Base-by-base conservation (phyloP, 2,888 invertebrate species). In the Oithona nana region DNA sequence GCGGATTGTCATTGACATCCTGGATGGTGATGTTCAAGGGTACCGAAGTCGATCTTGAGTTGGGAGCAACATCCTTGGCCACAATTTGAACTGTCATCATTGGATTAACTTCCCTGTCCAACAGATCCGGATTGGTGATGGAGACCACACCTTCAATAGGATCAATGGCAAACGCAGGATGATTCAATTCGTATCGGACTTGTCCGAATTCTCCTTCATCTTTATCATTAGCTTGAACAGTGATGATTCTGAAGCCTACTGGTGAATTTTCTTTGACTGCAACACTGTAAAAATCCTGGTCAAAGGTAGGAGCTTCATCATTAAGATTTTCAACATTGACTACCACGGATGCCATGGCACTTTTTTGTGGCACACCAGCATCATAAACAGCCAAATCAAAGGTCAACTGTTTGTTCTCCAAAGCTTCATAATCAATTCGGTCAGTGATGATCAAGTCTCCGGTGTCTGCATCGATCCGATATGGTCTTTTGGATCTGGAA, bases 1-100 rank as follows among this genome's bases (percentile, higher is more conserved):
- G 93, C 0, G 82, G 75, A 73, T 92, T 88, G 73, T 93, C 92
- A 73, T 93, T 92, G n/a, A 86, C 80, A 71, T 93, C 92, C 28
- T 80, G 71, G 11, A 70, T 67, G 4, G 81, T 82, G 52, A 89
- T 80, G 69, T 83, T 80, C 1, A 88, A 76, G 56, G 62, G 62
- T 24, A 62, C 56, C 3, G 48, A 29, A 20, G 62, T 48, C 20
- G 81, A 80, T 68, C 84, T 80, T 65, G 82, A 79, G 1, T 78
- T 71, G 0, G 85, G 83, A 0, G 86, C 89, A 64, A 82, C 82
- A 69, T 93, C 93, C 57, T 78, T 81, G 0, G 90, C 93, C 65
- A 83, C 79, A 0, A 86, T 88, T 63, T 84, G 81, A 56, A 93
- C 75, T 28, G 80, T 81, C 20, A 89, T 78, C 64, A 83, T 81